These are phyloP conservation scores for Hydrolagus affinis DNA, from an alignment of 2,113 vertebrate genomes.

Conservation along the genomic window DNA sequence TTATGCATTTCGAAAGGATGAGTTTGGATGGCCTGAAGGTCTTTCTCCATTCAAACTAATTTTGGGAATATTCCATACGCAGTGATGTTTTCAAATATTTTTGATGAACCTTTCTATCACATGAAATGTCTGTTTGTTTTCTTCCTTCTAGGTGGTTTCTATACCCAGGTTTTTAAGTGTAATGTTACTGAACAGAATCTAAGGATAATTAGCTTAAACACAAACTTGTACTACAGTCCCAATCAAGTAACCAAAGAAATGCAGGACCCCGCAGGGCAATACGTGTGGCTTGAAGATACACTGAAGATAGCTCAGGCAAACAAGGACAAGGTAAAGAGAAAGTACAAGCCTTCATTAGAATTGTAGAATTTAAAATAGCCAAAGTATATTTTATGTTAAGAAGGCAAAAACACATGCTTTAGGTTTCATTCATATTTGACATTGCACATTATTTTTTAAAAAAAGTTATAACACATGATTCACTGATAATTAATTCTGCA, in stretches of 20 bases:
- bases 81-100: neutral
- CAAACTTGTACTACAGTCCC: constrained; percentile 84
- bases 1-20: no score
- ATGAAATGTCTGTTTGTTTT: constrained; percentile 33
- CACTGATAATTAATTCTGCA: neutral
- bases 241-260: constrained; percentile 63
- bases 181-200: constrained; percentile 46
- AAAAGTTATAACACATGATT: neutral
- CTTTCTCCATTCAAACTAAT: neutral
- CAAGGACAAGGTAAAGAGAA: constrained; percentile 60
- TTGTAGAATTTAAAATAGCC: neutral
- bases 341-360: neutral
- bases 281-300: constrained; percentile 63
- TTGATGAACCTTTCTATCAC: no score
- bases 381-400: neutral
- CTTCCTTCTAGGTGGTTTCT: constrained; percentile 78
- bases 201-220: constrained; percentile 85
- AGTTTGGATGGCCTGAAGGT: no score
- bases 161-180: constrained; percentile 69
- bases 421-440: neutral
- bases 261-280: constrained; percentile 75
- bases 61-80: no score
- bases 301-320: constrained; percentile 56
- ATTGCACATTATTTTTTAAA: neutral
- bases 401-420: no score